Percentiles rank a stretch among this genome's conserved stretches.
phyloP scores from a whole-genome alignment of 2,888 invertebrate genomes.

The Idaea aversata region DNA sequence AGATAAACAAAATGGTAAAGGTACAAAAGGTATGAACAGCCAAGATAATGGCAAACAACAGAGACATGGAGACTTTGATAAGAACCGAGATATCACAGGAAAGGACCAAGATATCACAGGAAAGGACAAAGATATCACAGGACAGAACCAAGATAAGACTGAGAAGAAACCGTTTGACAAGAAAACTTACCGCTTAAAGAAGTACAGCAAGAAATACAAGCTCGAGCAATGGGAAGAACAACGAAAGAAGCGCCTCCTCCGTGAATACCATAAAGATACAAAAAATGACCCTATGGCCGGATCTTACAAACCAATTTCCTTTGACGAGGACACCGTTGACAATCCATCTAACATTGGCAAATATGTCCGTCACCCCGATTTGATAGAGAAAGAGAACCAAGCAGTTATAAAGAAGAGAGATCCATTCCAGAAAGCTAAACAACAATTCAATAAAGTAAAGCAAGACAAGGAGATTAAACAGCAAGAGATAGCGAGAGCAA shows the following conservation, averaged over 20 bases:
- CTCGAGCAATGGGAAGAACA: slow-evolving; percentile 85
- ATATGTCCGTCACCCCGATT: slow-evolving; percentile 69
- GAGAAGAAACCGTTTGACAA: slow-evolving; percentile 84
- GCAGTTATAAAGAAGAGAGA: slow-evolving; percentile 48
- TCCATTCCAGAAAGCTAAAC: slow-evolving; percentile 76
- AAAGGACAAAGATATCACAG: slow-evolving; percentile 18
- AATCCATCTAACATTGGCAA: slow-evolving; percentile 45
- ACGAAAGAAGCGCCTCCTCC: slow-evolving; percentile 79
- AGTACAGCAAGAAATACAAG: slow-evolving; percentile 86
- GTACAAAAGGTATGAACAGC: slow-evolving; percentile 23
- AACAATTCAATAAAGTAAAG: slow-evolving; percentile 75
- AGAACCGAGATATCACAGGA: slow-evolving; percentile 39
- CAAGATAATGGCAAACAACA: slow-evolving; percentile 28
- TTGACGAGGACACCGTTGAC: slow-evolving; percentile 71
- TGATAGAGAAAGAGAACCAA: slow-evolving; percentile 47
- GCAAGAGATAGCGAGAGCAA: slow-evolving; percentile 69
- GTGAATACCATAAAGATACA: slow-evolving; percentile 79
- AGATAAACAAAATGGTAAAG: slow-evolving; percentile 16
- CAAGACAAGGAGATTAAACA: slow-evolving; percentile 76
- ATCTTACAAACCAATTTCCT: slow-evolving; percentile 70
- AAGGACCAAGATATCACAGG: slow-evolving; percentile 3
- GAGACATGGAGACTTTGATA: slow-evolving; percentile 53
- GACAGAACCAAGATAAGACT: slow-evolving; percentile 22
- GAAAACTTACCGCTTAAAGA: slow-evolving; percentile 82
- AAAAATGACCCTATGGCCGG: slow-evolving; percentile 67